Evolutionary conservation across 2,113 vertebrate species (phyloP), one percentile per base, ranked within the genome.

Genomic region (Tachysurus vachellii): DNA sequence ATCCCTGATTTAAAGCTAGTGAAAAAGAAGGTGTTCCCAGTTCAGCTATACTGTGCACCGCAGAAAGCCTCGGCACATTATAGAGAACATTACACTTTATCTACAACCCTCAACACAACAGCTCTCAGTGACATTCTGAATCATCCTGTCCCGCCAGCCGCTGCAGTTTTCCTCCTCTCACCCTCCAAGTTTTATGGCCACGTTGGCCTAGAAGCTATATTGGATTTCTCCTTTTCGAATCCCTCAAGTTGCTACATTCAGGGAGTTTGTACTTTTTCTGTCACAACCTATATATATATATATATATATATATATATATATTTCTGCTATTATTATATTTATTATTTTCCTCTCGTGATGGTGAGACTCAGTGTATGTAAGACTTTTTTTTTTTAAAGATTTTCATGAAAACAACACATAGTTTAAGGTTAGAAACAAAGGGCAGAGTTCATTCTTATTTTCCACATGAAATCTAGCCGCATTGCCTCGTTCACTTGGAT

Each of bases 191-290:
- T 76, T 82, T 87, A 73, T 71, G 64, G 79, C 66, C 64, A 21
- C 21, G 31, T 62, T 50, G 28, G 19, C 61, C 47, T 68, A 31
- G 85, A 79, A 73, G 80, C 10, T 76, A 53, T 82, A 87, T 87
- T 82, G 86, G 68, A 87, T 87, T 87, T 82, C 19, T 36, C 44
- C 68, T 82, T 71, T 87, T 75, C 66, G 75, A 64, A 82, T 75
- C 80, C 86, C 56, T 75, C n/a, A 68, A 31, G n/a, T 57, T 13
- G 28, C 73, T 80, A 36, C 61, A n/a, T 56, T 66, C 28, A 36
- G n/a, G 47, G n/a, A 53, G 57, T 53, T 85, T 75, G 31, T 19
- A 75, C 8, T 50, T 77, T 62, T 85, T 23, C 26, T 71, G n/a
- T 61, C 66, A 10, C 54, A 50, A 31, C 79, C 50, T 81, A 44